Conservation (phyloP, 2,888 invertebrate species). For the Suillia variegata region DNA sequence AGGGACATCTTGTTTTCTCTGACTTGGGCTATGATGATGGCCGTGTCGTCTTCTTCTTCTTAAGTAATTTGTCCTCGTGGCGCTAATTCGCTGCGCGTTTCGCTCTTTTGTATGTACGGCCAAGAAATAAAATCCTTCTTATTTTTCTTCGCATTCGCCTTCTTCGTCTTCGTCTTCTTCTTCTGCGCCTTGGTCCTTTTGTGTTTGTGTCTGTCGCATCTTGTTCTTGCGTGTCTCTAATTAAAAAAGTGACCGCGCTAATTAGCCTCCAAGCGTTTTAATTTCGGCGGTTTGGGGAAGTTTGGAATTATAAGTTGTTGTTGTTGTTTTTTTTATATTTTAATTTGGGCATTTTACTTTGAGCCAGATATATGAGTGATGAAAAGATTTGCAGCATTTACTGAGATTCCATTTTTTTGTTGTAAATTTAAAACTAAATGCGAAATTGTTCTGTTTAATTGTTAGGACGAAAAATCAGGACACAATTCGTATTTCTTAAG, state of each 20-base stretch:
- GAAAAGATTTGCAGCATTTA: not conserved
- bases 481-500: no score
- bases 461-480: no score
- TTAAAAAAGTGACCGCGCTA: slow-evolving; percentile 60
- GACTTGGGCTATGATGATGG: slow-evolving; percentile 19
- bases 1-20: not conserved
- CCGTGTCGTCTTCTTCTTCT: no score
- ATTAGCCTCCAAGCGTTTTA: slow-evolving; percentile 57
- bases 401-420: no score
- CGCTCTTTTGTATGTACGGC: slow-evolving; percentile 19
- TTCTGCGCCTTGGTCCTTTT: no score
- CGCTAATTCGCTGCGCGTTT: slow-evolving; percentile 31
- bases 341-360: no score
- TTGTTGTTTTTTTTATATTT: no score
- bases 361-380: slow-evolving; percentile 1
- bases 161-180: no score
- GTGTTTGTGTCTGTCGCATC: slow-evolving; percentile 36
- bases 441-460: no score
- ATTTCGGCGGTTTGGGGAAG: not conserved
- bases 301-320: not conserved
- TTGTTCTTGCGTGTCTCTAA: slow-evolving; percentile 55
- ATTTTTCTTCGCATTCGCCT: no score
- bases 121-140: not conserved
- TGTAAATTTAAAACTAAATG: no score
- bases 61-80: slow-evolving; percentile 30